A percentile compares a stretch with the other conserved stretches of the same genome.
Conservation (phyloP, 1,140 invertebrate genomes). For the Pachyrhynchus sulphureomaculatus region DNA sequence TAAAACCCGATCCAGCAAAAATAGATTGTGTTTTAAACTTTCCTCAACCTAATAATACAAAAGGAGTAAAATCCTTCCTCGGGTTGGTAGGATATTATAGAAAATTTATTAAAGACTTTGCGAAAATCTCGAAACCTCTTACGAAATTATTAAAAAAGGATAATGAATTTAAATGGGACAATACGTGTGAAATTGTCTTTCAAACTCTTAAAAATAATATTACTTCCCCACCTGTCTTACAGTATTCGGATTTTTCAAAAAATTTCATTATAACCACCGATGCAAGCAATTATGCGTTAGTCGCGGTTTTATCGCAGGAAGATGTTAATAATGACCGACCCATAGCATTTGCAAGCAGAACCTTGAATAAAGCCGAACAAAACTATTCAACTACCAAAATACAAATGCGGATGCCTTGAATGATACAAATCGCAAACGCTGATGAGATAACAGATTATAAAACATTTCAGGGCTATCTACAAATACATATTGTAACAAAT, state of each 20-base stretch:
- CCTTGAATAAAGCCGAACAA: constrained; percentile 5
- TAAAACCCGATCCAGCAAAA: constrained; percentile 11
- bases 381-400: constrained; percentile 17
- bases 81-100: constrained; percentile 25
- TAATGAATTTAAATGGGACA: background rate
- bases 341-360: constrained; percentile 3
- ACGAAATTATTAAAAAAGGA: constrained; percentile 11
- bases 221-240: constrained; percentile 25
- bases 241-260: constrained; percentile 46
- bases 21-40: background rate
- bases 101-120: constrained; percentile 22
- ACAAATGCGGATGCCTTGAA: constrained; percentile 33
- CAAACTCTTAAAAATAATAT: constrained; percentile 14
- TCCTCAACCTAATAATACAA: constrained; percentile 1
- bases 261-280: constrained; percentile 48
- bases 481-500: background rate
- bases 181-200: background rate
- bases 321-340: background rate
- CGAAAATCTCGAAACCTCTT: constrained; percentile 9
- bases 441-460: background rate
- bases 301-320: constrained; percentile 22
- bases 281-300: constrained; percentile 38
- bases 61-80: constrained; percentile 18
- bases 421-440: background rate
- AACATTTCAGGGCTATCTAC: background rate